Evolutionary conservation across 2,888 invertebrate genomes (phyloP).

Genomic region (Heterodera filipjevi): DNA sequence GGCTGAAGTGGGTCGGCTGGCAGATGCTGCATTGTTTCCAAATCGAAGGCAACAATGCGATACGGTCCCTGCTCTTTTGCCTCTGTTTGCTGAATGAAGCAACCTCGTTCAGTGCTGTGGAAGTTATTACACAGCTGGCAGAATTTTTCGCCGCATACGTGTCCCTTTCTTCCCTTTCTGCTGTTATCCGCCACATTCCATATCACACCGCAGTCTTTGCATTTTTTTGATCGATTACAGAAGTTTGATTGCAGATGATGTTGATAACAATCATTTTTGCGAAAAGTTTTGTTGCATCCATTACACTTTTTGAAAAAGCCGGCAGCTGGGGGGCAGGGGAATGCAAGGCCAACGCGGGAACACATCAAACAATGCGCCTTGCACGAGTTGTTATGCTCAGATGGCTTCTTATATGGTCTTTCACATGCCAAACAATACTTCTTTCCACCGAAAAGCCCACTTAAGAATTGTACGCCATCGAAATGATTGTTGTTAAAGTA

Average conservation of each 20-base stretch:
- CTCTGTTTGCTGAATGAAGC: not conserved
- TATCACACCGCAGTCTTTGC: not conserved
- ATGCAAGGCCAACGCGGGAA: not conserved
- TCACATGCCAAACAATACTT: not conserved
- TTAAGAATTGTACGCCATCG: not conserved
- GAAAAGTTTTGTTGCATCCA: not conserved
- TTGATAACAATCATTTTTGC: not conserved
- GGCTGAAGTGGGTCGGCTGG: not conserved
- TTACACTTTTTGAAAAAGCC: not conserved
- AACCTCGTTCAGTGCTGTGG: slow-evolving; percentile 7
- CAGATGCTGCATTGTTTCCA: slow-evolving; percentile 18
- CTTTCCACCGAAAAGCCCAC: not conserved
- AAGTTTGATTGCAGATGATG: not conserved
- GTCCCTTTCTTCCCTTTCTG: not conserved
- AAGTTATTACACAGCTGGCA: not conserved
- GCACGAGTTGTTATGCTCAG: not conserved
- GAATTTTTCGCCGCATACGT: not conserved
- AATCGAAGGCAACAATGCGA: slow-evolving; percentile 5
- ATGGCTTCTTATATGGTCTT: not conserved
- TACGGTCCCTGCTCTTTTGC: not conserved
- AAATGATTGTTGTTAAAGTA: slow-evolving; percentile 11
- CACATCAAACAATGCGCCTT: not conserved
- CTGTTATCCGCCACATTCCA: not conserved
- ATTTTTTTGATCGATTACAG: not conserved
- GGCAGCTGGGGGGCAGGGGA: not conserved